Base-by-base conservation (phyloP, 37 sponge, comb jelly and placozoan species). In the Cladorhizidae sp. region DNA sequence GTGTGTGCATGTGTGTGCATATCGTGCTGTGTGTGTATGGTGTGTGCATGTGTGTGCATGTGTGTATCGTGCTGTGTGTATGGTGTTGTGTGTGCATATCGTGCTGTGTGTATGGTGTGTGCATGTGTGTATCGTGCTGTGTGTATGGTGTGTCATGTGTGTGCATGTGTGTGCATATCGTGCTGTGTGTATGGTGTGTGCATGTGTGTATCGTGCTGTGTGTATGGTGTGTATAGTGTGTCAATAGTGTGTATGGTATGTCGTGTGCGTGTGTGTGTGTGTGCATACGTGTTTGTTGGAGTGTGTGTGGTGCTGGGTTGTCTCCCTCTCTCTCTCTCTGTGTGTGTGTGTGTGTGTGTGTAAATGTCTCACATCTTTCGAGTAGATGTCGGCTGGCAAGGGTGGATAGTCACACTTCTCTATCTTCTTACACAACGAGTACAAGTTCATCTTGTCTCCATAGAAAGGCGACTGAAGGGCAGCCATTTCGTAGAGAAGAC, bases 331-430 rank as follows among this genome's bases (percentile, higher is more conserved):
- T 12, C 49, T 12, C 9, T 5, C 9, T 45, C 49, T 45, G 9
- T 5, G 5, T 5, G 49, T 45, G 49, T 45, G 49, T 45, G 49
- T 12, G 8, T 45, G 49, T 9, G 8, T 45, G 49, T 9, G 55
- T 17, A n/a, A n/a, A n/a, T 59, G 61, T 18, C 45, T 71, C 57
- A 97, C 98, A 80, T 94, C 88, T 62, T 95, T 79, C 35, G 93
- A 83, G 83, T 96, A 98, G 52, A 90, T 83, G 58, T 98, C 99
- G 0, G 93, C 83, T 56, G 99, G 97, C 1, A 98, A 91, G 21
- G 99, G 99, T 63, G 99, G 99, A 73, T 98, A 98, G 82, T 98
- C 99, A 81, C 99, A 98, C 75, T 96, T 94, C 85, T 94, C 95
- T 28, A 98, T 98, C 91, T 96, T 94, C 87, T 92, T 96, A 55